Percentiles rank a stretch among this genome's conserved stretches.
Conservation (phyloP, 2,888 invertebrate species). For the Lepidonotus clava region DNA sequence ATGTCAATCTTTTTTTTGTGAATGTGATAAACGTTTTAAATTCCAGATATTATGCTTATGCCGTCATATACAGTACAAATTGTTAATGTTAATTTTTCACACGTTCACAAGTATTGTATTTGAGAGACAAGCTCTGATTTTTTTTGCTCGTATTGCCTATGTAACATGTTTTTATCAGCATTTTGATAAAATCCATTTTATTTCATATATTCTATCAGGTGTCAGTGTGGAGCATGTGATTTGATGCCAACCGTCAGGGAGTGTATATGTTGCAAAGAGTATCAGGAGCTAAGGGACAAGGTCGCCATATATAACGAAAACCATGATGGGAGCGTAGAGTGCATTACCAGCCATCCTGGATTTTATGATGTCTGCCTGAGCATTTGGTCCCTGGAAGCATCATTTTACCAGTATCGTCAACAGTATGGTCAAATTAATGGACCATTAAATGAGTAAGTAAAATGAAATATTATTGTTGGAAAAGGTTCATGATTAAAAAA, state of each 20-base stretch:
- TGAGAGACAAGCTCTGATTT: no score
- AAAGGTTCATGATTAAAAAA: not conserved
- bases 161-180: no score
- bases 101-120: no score
- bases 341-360: not conserved
- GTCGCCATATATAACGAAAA: no score
- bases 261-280: not conserved
- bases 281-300: not conserved
- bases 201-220: not conserved
- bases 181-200: no score
- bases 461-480: not conserved
- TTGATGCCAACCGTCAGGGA: not conserved
- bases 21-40: no score
- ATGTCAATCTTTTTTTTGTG: no score
- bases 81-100: no score
- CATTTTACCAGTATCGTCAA: not conserved
- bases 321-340: not conserved
- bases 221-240: not conserved
- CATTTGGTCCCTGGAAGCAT: not conserved
- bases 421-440: not conserved
- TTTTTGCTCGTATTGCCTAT: no score
- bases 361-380: not conserved
- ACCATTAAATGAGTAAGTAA: not conserved
- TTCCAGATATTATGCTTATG: no score
- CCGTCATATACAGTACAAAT: no score